Conservation (phyloP, 2,888 invertebrate species). For the Ochropleura leucogaster region DNA sequence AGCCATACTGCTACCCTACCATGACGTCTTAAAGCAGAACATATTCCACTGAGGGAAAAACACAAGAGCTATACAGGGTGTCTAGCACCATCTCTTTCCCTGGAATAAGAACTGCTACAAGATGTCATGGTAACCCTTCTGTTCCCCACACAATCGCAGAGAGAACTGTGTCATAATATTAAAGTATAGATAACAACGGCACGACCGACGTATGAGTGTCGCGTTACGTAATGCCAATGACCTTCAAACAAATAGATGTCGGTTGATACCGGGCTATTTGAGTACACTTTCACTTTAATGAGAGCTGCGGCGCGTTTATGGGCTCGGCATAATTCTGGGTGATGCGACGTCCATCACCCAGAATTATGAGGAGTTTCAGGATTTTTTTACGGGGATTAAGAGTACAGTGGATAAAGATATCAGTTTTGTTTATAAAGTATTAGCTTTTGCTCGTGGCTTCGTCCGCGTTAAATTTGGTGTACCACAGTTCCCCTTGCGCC, state of each 20-base stretch:
- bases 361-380: not conserved
- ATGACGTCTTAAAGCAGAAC: too few relatives aligned
- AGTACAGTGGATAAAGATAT: too few relatives aligned
- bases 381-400: not conserved
- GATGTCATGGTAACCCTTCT: too few relatives aligned
- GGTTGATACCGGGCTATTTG: constrained; percentile 23
- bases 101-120: too few relatives aligned
- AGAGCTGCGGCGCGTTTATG: not conserved
- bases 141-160: constrained; percentile 7
- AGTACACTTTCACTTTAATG: constrained; percentile 52
- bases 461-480: too few relatives aligned
- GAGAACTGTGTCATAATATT: constrained; percentile 21
- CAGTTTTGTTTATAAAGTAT: not conserved
- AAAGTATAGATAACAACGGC: constrained; percentile 24
- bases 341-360: too few relatives aligned
- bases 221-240: constrained; percentile 43
- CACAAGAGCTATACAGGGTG: too few relatives aligned
- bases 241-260: constrained; percentile 44
- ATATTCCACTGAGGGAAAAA: too few relatives aligned
- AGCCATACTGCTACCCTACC: too few relatives aligned
- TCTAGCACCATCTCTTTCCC: too few relatives aligned
- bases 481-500: too few relatives aligned
- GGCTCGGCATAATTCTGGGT: not conserved
- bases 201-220: constrained; percentile 7
- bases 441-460: too few relatives aligned